Percentiles rank a stretch among this genome's conserved stretches.
Evolutionary conservation across 2,797 vertebrate species (phyloP).

Genomic region (Enoplosus armatus): DNA sequence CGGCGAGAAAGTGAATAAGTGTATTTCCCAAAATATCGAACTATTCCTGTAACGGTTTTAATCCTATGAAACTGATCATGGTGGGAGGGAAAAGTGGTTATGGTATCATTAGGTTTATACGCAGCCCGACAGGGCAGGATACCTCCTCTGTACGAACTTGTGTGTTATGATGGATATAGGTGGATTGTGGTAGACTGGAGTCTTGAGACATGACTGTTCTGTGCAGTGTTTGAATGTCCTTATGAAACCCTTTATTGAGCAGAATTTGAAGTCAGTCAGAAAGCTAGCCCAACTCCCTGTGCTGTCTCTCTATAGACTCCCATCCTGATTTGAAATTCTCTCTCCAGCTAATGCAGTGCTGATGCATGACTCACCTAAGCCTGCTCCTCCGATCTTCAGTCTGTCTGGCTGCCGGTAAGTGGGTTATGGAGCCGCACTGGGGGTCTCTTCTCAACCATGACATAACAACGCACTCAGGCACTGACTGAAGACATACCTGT

Average conservation of each 20-base stretch:
- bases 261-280: conserved; percentile 43
- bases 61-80: neutral
- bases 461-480: conserved; percentile 62
- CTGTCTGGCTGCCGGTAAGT: conserved; percentile 56
- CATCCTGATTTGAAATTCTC: conserved; percentile 51
- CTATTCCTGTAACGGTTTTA: neutral
- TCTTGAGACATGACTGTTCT: neutral
- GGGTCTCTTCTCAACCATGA: conserved; percentile 68
- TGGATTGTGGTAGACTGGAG: neutral
- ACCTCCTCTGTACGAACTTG: neutral
- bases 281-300: conserved; percentile 16
- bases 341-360: conserved; percentile 47
- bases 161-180: neutral
- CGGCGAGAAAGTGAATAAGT: fast-evolving
- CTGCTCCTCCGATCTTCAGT: conserved; percentile 48
- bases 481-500: conserved; percentile 58
- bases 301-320: conserved; percentile 41
- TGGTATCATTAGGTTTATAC: too few relatives aligned
- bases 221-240: conserved; percentile 25
- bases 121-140: neutral
- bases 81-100: neutral
- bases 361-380: conserved; percentile 69
- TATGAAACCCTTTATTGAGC: conserved; percentile 42
- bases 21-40: neutral
- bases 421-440: conserved; percentile 54